These are phyloP conservation scores for Contarinia nasturtii DNA, from an alignment of 1,140 invertebrate species.

Conservation along the genomic window DNA sequence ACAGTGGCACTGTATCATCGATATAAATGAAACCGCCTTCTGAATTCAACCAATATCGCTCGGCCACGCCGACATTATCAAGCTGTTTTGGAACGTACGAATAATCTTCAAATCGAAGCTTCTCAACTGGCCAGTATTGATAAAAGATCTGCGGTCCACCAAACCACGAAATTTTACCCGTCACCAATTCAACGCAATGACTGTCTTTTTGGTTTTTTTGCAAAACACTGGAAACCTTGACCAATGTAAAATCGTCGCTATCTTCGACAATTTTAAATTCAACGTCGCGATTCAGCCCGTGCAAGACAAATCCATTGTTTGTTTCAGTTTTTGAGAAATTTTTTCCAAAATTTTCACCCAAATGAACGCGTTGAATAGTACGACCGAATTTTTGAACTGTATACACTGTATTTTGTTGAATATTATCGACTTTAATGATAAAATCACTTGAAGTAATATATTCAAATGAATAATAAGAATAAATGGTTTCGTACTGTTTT, in stretches of 20 bases:
- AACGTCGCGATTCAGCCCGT: no score
- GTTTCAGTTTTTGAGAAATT: no score
- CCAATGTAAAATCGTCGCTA: background rate
- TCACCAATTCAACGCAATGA: background rate
- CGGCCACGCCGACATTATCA: slow-evolving; percentile 41
- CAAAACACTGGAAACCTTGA: background rate
- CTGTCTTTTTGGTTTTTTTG: background rate
- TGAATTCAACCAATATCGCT: slow-evolving; percentile 59
- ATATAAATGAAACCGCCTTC: slow-evolving; percentile 42
- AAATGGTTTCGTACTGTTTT: no score
- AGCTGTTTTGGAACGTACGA: slow-evolving; percentile 40
- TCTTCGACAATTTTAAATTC: background rate
- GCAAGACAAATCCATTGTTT: no score
- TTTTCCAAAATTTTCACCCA: no score
- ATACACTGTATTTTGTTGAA: no score
- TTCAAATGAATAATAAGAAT: no score
- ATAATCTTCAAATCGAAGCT: slow-evolving; percentile 32
- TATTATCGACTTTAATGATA: no score
- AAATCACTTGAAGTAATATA: no score
- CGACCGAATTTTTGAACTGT: no score
- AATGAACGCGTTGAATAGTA: no score
- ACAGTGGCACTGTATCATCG: slow-evolving; percentile 40
- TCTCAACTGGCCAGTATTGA: slow-evolving; percentile 47
- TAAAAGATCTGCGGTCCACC: slow-evolving; percentile 35
- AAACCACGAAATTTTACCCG: slow-evolving; percentile 27